Evolutionary conservation across 2,888 invertebrate species (phyloP).

Genomic region (Acanthacorydalis orientalis): DNA sequence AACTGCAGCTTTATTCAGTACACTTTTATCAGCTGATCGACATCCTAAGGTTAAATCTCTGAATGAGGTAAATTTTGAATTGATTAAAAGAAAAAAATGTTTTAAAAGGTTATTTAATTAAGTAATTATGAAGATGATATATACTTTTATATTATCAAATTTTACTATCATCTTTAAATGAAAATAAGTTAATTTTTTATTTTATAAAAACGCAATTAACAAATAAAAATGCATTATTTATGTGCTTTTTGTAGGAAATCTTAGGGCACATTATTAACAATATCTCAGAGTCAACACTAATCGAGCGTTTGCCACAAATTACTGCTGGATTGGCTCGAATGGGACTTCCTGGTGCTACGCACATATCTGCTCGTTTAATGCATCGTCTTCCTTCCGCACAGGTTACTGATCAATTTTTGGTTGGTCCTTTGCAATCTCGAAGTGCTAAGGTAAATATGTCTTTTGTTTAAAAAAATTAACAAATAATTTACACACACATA

Average conservation of each 20-base stretch:
- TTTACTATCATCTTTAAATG: too few relatives aligned
- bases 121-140: too few relatives aligned
- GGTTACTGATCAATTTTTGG: constrained; percentile 22
- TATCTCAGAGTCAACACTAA: constrained; percentile 22
- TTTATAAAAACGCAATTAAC: too few relatives aligned
- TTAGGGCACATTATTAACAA: constrained; percentile 18
- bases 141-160: background rate
- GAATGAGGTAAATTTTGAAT: constrained; percentile 17
- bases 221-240: too few relatives aligned
- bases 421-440: constrained; percentile 13
- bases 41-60: constrained; percentile 17
- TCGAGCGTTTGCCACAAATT: constrained; percentile 24
- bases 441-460: constrained; percentile 13
- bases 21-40: constrained; percentile 46
- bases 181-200: too few relatives aligned
- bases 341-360: constrained; percentile 30
- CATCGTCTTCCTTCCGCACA: constrained; percentile 33
- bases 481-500: too few relatives aligned
- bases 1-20: constrained; percentile 42
- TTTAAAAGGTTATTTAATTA: too few relatives aligned
- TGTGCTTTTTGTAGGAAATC: background rate
- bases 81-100: too few relatives aligned
- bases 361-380: constrained; percentile 31
- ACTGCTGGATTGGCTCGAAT: constrained; percentile 27
- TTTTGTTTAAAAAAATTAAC: background rate